These are phyloP conservation scores for Oreochromis mossambicus DNA, from an alignment of 2,797 vertebrate genomes.

Conservation along the genomic window DNA sequence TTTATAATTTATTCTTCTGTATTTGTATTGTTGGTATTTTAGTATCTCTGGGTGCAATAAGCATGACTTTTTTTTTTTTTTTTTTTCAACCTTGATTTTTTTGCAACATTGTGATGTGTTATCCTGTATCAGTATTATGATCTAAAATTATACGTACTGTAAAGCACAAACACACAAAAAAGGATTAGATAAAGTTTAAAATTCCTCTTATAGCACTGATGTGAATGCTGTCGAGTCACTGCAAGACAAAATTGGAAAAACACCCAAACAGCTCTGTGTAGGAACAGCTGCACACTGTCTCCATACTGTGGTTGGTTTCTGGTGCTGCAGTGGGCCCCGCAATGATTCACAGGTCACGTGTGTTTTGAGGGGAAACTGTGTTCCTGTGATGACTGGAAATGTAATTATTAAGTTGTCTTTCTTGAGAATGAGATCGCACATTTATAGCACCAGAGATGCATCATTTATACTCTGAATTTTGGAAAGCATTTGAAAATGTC, in stretches of 20 bases:
- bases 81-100: background rate
- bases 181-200: background rate
- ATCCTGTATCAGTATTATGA: background rate
- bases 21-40: background rate
- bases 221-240: background rate
- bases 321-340: background rate
- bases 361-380: background rate
- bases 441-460: background rate
- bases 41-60: background rate
- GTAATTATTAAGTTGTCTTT: background rate
- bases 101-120: no score
- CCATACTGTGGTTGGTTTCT: background rate
- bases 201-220: background rate
- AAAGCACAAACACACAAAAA: background rate
- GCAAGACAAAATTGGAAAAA: background rate
- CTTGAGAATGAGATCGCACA: background rate
- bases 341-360: background rate
- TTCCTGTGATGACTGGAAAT: slow-evolving; percentile 12
- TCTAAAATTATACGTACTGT: background rate
- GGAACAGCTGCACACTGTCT: background rate
- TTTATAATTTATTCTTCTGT: background rate
- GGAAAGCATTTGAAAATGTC: background rate
- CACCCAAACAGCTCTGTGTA: background rate
- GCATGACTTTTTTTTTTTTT: no score
- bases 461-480: background rate